Percentiles rank a stretch among this genome's conserved stretches.
These are phyloP conservation scores for Rhinoptilus africanus DNA, from an alignment of 2,113 vertebrate genomes.

Conservation along the genomic window DNA sequence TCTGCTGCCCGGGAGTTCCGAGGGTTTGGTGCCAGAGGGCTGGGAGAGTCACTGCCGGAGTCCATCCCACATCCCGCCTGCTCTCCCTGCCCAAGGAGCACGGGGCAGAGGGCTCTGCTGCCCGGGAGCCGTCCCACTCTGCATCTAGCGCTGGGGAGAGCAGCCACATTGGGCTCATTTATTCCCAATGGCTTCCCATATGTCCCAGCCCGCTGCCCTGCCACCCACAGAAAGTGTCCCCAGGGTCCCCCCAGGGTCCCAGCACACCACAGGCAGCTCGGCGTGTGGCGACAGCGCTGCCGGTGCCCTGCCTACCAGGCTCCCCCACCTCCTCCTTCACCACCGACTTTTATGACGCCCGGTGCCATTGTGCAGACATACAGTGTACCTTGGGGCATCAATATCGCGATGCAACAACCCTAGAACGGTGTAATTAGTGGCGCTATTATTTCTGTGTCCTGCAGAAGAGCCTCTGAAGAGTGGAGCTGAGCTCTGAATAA, in stretches of 20 bases:
- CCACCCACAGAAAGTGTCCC: rapidly evolving
- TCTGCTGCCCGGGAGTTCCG: rapidly evolving
- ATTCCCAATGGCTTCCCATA: not conserved
- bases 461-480: not conserved
- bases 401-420: not conserved
- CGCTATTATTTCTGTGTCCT: not conserved
- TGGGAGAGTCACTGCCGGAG: no score
- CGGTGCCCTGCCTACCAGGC: rapidly evolving
- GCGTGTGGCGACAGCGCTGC: rapidly evolving
- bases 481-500: not conserved
- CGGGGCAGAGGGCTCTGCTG: not conserved
- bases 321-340: not conserved
- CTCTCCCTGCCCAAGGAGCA: not conserved
- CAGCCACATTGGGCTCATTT: not conserved
- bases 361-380: not conserved
- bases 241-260: not conserved
- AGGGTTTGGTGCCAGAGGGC: not conserved
- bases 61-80: rapidly evolving
- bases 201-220: rapidly evolving
- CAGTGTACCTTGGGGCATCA: not conserved
- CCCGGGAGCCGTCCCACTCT: not conserved
- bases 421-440: rapidly evolving
- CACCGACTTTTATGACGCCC: not conserved
- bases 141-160: not conserved
- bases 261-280: rapidly evolving